Conservation (phyloP, 2,113 vertebrate genomes). For the Connochaetes taurinus region DNA sequence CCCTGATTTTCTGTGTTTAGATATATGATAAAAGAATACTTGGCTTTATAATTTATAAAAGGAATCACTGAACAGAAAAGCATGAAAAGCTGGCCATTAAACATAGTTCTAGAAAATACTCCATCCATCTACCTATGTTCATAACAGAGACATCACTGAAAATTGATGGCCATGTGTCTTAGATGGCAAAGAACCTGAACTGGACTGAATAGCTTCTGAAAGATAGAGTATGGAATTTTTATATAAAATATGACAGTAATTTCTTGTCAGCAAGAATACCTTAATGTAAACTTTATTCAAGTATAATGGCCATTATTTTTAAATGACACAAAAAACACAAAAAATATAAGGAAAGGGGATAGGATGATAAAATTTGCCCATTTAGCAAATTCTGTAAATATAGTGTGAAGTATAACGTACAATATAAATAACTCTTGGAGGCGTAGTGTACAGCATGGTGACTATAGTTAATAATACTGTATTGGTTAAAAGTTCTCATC, state of each 20-base stretch:
- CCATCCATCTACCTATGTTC: background rate
- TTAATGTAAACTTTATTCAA: background rate
- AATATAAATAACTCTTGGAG: background rate
- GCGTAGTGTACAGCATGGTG: background rate
- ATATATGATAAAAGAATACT: background rate
- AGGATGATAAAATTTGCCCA: background rate
- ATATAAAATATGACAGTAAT: background rate
- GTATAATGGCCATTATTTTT: background rate
- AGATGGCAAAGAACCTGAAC: background rate
- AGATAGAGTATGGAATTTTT: background rate
- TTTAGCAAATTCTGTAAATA: background rate
- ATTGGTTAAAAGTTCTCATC: background rate
- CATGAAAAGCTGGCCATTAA: background rate
- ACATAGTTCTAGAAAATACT: background rate
- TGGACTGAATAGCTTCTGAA: background rate
- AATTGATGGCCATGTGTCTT: background rate
- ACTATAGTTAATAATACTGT: background rate
- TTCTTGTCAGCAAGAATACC: background rate
- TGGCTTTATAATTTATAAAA: slow-evolving; percentile 6
- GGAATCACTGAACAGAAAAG: background rate
- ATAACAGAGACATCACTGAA: background rate
- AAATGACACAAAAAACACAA: background rate
- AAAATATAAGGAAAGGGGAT: background rate
- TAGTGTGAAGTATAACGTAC: background rate
- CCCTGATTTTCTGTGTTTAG: background rate